Evolutionary conservation across 2,113 vertebrate genomes (phyloP), one percentile per base, ranked within the genome.

Genomic region (Xerus inauris): DNA sequence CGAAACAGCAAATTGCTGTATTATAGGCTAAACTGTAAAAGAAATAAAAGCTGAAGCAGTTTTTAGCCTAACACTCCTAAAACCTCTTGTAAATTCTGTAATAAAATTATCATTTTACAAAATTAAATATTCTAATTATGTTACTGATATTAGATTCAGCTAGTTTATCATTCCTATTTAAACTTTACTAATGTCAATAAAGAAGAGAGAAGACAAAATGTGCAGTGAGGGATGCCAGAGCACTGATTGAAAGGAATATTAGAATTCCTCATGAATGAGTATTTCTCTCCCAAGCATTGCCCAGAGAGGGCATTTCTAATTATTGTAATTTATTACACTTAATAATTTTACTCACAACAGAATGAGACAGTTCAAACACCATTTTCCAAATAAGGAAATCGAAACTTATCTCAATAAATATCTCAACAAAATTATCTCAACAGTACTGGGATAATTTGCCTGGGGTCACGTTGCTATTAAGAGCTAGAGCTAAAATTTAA

Each of bases 281-380:
- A 65, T 94, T 85, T 87, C 87, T 91, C 11, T 77, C 81, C 69
- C 16, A 79, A 83, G 42, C 13, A 72, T 45, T 67, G 6, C 3
- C 59, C 47, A 84, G 8, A 59, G 38, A 94, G 45, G 30, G 6
- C 51, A 94, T 81, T 94, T 96, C 51, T 95, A 97, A 94, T 97
- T 93, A 93, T 73, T 91, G 80, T 10, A 89, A 76, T 89, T 94
- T 91, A 94, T 89, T 94, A 64, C 42, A 65, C 28, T 95, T 94
- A 88, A 93, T 85, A 91, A 87, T 95, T 97, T 96, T 93, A 86
- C 20, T 83, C 42, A 90, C 75, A 84, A 93, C 26, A 87, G 84
- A 93, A 93, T 91, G 30, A 87, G 67, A 89, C 82, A 94, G 69
- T 93, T 94, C 94, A 95, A 96, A 95, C 88, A 30, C 86, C 67